Evolutionary conservation across 2,888 invertebrate species (phyloP), one percentile per base, ranked within the genome.

Genomic region (Holacanthella duospinosa): DNA sequence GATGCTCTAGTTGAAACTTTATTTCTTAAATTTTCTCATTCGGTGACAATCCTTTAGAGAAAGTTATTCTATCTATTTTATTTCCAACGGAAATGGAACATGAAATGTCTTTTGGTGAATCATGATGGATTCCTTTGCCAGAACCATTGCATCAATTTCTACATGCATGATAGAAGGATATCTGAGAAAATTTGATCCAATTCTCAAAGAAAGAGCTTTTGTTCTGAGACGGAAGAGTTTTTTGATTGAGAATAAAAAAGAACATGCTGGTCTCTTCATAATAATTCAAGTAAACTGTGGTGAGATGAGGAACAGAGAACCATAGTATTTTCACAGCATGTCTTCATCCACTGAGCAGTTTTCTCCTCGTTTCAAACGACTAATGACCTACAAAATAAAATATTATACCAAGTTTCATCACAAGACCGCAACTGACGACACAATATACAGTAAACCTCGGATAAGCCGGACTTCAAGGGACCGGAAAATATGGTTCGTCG

Each of bases 281-380:
- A 53, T 9, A 25, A 53, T 9, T 9, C 54, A n/a, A n/a, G n/a
- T n/a, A 53, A n/a, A 9, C 9, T 53, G 21, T 24, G 54, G 12
- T 53, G 29, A 55, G n/a, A 16, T 55, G 9, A 27, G 58, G 58
- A 58, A 9, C 2, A 29, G 12, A 58, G 6, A 9, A 4, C 28
- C 19, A 12, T 26, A 21, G n/a, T 26, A 1, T 4, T 19, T 24
- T 64, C 60, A 66, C 2, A 44, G 43, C 19, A 36, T 43, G 16
- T 65, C 65, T 9, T 67, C 67, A 28, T 67, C 67, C 1, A 53
- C 60, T 2, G 63, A 60, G 4, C 43, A 48, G 27, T 48, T 59
- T 29, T 67, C 67, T 27, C 67, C 65, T 44, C 61, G 48, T 43
- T 65, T 67, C 36, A 67, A 54, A 4, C 65, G 63, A 28, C n/a